Evolutionary conservation across 2,888 invertebrate genomes (phyloP).

Genomic region (Noctua janthina): DNA sequence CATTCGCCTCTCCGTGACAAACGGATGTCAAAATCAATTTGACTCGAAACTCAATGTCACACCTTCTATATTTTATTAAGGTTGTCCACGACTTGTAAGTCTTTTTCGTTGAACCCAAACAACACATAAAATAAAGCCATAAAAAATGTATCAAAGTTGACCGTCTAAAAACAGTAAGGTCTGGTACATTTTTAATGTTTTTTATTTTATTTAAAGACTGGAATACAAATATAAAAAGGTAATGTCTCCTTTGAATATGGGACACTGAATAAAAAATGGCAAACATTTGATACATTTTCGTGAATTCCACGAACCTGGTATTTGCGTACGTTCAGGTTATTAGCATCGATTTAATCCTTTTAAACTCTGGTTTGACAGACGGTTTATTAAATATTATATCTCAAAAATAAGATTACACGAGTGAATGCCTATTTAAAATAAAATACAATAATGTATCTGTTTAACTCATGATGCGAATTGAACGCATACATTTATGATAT

Average conservation of each 20-base stretch:
- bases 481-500: background rate
- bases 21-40: background rate
- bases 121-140: constrained; percentile 23
- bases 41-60: background rate
- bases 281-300: background rate
- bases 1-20: background rate
- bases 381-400: background rate
- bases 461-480: background rate
- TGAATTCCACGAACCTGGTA: background rate
- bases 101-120: background rate
- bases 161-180: background rate
- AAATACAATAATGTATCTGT: background rate
- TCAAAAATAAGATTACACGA: background rate
- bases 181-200: constrained; percentile 13
- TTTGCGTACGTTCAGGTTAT: background rate
- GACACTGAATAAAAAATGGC: constrained; percentile 9
- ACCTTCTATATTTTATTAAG: background rate
- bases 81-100: background rate
- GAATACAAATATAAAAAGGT: constrained; percentile 2
- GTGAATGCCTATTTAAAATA: background rate
- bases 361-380: background rate
- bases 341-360: background rate
- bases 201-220: constrained; percentile 11
- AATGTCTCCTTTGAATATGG: constrained; percentile 10
- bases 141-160: constrained; percentile 23